Percentiles rank a stretch among this genome's conserved stretches.
phyloP scores from a whole-genome alignment of 2,113 vertebrate species.

The Stictonetta naevosa region DNA sequence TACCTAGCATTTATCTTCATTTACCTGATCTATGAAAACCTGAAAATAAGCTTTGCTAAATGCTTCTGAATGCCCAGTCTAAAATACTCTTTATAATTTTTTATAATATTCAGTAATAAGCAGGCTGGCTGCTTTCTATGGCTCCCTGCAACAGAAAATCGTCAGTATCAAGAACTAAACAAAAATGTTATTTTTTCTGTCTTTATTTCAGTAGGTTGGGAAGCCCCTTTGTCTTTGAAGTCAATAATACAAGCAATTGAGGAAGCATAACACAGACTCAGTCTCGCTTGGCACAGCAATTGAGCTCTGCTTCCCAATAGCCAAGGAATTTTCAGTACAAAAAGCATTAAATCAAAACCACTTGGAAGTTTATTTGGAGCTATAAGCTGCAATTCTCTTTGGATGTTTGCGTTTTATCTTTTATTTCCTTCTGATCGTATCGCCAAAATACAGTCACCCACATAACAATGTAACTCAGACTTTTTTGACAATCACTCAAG shows the following conservation, averaged over 20 bases:
- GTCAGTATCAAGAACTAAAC: background rate
- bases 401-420: background rate
- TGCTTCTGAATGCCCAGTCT: background rate
- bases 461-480: background rate
- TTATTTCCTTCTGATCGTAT: background rate
- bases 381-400: background rate
- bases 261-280: background rate
- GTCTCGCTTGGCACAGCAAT: background rate
- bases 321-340: background rate
- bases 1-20: background rate
- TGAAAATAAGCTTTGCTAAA: background rate
- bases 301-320: background rate
- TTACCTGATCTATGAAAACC: background rate
- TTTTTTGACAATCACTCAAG: background rate
- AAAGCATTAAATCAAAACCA: background rate
- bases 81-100: background rate
- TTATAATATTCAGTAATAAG: background rate
- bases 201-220: background rate
- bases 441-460: background rate
- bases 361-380: background rate
- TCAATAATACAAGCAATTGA: background rate
- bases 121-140: background rate
- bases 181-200: background rate
- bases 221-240: background rate
- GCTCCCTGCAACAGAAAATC: background rate